Base-by-base conservation (phyloP, 2,113 vertebrate species). In the Carassius carassius region DNA sequence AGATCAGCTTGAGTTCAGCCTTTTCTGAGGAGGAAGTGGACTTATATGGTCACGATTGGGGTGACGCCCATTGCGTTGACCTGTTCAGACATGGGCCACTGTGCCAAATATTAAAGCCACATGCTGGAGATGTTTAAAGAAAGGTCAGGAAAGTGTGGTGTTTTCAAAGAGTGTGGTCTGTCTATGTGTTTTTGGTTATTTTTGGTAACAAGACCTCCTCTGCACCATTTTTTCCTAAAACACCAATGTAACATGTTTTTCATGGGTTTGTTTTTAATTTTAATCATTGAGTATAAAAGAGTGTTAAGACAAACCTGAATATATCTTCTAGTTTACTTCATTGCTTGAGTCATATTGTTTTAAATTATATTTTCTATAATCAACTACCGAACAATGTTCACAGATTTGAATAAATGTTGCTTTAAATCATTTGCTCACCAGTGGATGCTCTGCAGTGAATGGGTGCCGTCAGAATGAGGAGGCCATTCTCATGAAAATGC, bases 21-120 rank as follows among this genome's bases (percentile, higher is more conserved):
- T 41, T 85, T 78, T 78, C 49, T 69, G 54, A 69, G 84, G 63
- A 89, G 92, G 93, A 93, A 92, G 89, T 82, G 85, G 29, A 90
- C 93, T 72, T 93, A 93, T 79, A 92, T 92, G 91, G 92, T 77
- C 86, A 91, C 23, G 11, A 70, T 65, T 13, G 54, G 70, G 29
- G 72, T 58, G 14, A 77, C 23, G 3, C 79, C 74, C 41, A 62
- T 54, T 17, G 44, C n/a, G 3, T 25, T 82, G 65, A 76, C 82
- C 47, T 84, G 86, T 56, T 35, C 65, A 77, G 69, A 80, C 76
- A 7, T 32, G 19, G n/a, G 63, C 25, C 47, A 72, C 17, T 29
- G 4, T 54, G 58, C 32, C 76, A 78, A 56, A 75, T 32, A 70
- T 73, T 54, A 35, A 60, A 76, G 69, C 29, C 84, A 83, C 58